Evolutionary conservation across 2,888 invertebrate species (phyloP).

Genomic region (Tillus elongatus): DNA sequence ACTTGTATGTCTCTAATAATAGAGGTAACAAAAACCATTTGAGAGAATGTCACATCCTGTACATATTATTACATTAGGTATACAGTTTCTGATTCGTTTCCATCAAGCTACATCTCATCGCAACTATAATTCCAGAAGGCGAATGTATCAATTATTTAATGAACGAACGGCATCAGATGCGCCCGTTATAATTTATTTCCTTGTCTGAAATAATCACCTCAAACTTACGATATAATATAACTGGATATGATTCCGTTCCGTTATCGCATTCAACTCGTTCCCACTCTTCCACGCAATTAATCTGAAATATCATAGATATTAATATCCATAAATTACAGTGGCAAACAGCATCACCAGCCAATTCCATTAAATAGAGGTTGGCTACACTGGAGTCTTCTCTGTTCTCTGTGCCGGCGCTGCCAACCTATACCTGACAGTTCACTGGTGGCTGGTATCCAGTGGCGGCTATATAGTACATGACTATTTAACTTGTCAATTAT

Average conservation of each 20-base stretch:
- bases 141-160: neutral
- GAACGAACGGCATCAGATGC: conserved; percentile 1
- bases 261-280: conserved; percentile 3
- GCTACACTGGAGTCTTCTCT: conserved; percentile 11
- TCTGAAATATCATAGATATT: conserved; percentile 29
- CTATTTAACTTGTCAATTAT: too few species aligned
- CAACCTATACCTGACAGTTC: neutral
- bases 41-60: too few species aligned
- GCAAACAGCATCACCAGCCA: conserved; percentile 36
- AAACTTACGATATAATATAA: neutral
- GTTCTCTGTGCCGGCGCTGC: conserved; percentile 4
- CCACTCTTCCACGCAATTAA: conserved; percentile 2
- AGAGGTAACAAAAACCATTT: too few species aligned
- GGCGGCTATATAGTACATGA: too few species aligned
- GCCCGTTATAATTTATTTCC: neutral
- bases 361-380: conserved; percentile 33
- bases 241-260: conserved; percentile 4
- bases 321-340: conserved; percentile 40
- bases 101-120: too few species aligned
- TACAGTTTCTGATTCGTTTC: too few species aligned
- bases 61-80: too few species aligned
- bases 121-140: too few species aligned
- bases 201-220: conserved; percentile 2
- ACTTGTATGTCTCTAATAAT: too few species aligned
- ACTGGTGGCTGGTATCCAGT: too few species aligned